These are phyloP conservation scores for Patagioenas fasciata DNA, from an alignment of 2,113 vertebrate genomes.

Conservation along the genomic window DNA sequence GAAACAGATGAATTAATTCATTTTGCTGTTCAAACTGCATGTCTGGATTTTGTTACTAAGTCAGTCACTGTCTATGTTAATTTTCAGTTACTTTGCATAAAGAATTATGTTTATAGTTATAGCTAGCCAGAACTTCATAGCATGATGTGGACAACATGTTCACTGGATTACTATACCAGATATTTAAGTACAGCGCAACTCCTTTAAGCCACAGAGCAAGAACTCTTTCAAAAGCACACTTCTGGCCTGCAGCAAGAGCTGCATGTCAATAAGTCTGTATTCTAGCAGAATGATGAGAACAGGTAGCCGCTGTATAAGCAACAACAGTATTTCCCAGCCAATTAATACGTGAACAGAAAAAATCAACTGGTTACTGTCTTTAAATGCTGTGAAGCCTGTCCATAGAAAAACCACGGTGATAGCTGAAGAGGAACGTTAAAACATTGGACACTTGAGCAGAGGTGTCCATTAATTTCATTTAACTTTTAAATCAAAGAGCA, in stretches of 20 bases:
- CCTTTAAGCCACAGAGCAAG: neutral
- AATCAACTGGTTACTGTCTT: neutral
- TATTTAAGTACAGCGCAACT: neutral
- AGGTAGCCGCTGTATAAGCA: neutral
- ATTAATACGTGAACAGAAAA: neutral
- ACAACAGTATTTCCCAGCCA: neutral
- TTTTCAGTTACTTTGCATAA: neutral
- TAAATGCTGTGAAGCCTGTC: neutral
- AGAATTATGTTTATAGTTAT: neutral
- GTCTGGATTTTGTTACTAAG: neutral
- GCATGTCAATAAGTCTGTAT: neutral
- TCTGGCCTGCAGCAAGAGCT: neutral
- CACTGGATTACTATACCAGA: neutral
- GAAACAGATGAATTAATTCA: neutral
- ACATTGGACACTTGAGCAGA: neutral
- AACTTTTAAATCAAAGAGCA: neutral
- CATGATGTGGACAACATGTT: neutral
- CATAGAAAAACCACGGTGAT: neutral
- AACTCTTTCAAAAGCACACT: neutral
- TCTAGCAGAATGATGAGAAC: neutral
- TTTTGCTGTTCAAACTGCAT: neutral
- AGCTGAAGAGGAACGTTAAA: neutral
- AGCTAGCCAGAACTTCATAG: neutral
- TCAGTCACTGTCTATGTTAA: neutral
- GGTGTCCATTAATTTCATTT: neutral